These are phyloP conservation scores for Folsomia manolachei DNA, from an alignment of 2,888 invertebrate genomes.

Conservation along the genomic window DNA sequence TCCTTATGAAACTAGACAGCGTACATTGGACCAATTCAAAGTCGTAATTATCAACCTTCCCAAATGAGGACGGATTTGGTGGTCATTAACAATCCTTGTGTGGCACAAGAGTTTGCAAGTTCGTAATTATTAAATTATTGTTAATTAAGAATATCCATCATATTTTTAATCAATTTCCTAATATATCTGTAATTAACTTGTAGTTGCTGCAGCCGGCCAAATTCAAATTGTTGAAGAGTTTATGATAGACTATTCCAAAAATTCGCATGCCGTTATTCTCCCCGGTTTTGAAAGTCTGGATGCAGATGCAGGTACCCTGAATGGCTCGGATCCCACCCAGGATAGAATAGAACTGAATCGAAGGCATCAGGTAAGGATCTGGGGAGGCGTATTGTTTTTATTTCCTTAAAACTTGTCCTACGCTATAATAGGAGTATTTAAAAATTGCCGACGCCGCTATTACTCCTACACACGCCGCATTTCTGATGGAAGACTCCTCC, in stretches of 20 bases:
- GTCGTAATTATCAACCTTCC: neutral
- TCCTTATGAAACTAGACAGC: neutral
- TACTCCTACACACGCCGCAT: constrained; percentile 33
- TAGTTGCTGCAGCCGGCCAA: constrained; percentile 23
- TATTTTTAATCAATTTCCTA: neutral
- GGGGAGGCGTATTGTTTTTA: too few relatives aligned
- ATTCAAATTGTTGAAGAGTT: constrained; percentile 25
- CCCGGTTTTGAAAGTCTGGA: neutral
- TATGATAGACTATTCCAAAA: neutral
- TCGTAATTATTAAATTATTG: neutral
- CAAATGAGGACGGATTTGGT: constrained; percentile 17
- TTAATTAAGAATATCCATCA: neutral
- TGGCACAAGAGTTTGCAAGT: constrained; percentile 32
- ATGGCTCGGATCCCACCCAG: neutral
- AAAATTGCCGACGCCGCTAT: constrained; percentile 26
- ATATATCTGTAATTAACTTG: too few relatives aligned
- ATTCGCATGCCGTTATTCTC: neutral
- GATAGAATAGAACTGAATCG: neutral
- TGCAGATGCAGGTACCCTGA: neutral
- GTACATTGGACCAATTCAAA: neutral
- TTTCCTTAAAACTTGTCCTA: too few relatives aligned
- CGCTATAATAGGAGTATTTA: constrained; percentile 19
- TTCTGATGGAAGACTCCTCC: constrained; percentile 26
- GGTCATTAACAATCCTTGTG: constrained; percentile 28
- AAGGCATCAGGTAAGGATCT: neutral